Conservation (phyloP, 2,888 invertebrate species). For the Luffia ferchaultella region DNA sequence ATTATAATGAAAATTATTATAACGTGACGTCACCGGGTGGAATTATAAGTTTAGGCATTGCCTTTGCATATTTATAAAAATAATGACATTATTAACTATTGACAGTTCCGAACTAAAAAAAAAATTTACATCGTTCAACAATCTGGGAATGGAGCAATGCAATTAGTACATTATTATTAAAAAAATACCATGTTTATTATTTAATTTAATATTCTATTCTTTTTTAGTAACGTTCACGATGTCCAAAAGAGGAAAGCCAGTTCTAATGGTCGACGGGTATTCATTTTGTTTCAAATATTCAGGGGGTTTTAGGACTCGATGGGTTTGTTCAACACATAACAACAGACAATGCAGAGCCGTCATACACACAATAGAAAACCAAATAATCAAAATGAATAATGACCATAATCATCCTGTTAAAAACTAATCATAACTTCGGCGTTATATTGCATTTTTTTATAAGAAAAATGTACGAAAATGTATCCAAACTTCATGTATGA, state of each 20-base stretch:
- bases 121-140: too few species aligned
- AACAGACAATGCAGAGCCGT: neutral
- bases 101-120: too few species aligned
- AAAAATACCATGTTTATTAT: too few species aligned
- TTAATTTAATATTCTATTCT: neutral
- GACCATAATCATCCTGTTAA: neutral
- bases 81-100: too few species aligned
- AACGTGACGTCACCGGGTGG: too few species aligned
- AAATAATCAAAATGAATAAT: neutral
- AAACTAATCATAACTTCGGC: too few species aligned
- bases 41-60: too few species aligned
- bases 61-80: too few species aligned
- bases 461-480: too few species aligned
- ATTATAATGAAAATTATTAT: too few species aligned
- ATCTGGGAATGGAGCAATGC: neutral
- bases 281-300: slow-evolving; percentile 17
- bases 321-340: neutral
- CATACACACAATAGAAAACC: neutral
- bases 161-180: neutral
- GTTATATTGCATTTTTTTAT: too few species aligned
- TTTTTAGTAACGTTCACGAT: slow-evolving; percentile 19
- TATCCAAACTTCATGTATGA: too few species aligned
- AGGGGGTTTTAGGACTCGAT: neutral
- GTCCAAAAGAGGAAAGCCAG: slow-evolving; percentile 21
- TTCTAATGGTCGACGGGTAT: slow-evolving; percentile 24